These are phyloP conservation scores for Xenopus laevis DNA, from an alignment of 2,113 vertebrate genomes.

Conservation along the genomic window DNA sequence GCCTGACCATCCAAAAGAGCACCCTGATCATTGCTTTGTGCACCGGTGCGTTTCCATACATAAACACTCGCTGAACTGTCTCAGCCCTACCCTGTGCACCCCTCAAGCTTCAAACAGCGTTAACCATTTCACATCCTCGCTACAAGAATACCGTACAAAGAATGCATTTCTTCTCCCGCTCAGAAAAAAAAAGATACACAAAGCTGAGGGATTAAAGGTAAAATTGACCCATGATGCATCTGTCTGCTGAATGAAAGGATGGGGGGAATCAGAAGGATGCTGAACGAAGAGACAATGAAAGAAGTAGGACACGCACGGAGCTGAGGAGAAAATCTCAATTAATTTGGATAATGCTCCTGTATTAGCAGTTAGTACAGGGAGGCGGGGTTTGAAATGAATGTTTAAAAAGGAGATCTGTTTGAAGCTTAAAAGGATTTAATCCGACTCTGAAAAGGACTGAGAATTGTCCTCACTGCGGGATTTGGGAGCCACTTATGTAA, in stretches of 20 bases:
- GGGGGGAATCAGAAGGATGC: constrained; percentile 17
- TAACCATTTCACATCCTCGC: background rate
- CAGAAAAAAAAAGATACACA: background rate
- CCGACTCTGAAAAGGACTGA: constrained; percentile 18
- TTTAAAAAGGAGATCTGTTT: constrained; percentile 39
- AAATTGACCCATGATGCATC: constrained; percentile 14
- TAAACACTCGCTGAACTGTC: too few species aligned
- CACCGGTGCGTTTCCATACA: too few species aligned
- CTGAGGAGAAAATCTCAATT: constrained; percentile 44
- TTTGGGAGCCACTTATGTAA: constrained; percentile 24
- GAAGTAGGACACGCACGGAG: constrained; percentile 36
- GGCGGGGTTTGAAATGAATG: constrained; percentile 31
- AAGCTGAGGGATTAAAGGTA: constrained; percentile 6
- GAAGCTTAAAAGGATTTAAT: constrained; percentile 43
- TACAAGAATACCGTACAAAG: background rate
- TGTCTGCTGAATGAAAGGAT: constrained; percentile 29
- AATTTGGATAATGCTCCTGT: constrained; percentile 42
- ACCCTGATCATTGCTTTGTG: too few species aligned
- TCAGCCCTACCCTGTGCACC: background rate
- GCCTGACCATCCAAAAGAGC: too few species aligned
- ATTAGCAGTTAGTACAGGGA: constrained; percentile 34
- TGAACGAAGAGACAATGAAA: constrained; percentile 39
- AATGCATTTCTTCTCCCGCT: background rate
- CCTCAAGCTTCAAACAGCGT: background rate
- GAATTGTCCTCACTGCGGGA: constrained; percentile 11